These are phyloP conservation scores for Chelidonichthys spinosus DNA, from an alignment of 2,797 vertebrate species.

Conservation along the genomic window DNA sequence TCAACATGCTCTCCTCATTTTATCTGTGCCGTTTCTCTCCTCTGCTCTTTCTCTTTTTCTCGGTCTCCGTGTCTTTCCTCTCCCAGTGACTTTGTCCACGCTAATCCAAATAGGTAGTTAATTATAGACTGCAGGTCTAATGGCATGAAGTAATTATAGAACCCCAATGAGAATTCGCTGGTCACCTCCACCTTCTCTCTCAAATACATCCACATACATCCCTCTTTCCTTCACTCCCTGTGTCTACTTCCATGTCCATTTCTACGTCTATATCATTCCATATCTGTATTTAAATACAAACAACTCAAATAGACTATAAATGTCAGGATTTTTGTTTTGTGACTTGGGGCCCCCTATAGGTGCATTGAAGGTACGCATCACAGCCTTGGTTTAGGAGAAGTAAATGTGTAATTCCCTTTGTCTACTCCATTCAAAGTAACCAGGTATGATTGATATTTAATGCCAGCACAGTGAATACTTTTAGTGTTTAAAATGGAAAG, in stretches of 20 bases:
- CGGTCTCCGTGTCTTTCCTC: constrained; percentile 36
- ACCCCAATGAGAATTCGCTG: constrained; percentile 70
- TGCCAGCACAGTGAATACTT: not conserved
- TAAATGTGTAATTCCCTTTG: not conserved
- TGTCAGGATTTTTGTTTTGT: not conserved
- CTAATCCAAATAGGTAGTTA: constrained; percentile 80
- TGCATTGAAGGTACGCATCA: not conserved
- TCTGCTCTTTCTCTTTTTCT: not conserved
- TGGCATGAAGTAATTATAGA: constrained; percentile 81
- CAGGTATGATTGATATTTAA: constrained; percentile 16
- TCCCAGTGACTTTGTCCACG: constrained; percentile 71
- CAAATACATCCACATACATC: constrained; percentile 13
- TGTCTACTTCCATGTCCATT: not conserved
- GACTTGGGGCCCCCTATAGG: not conserved
- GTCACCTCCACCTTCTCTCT: constrained; percentile 55
- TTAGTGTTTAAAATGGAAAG: not conserved
- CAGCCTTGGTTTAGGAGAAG: not conserved
- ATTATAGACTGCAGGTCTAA: constrained; percentile 80
- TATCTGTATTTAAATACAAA: not conserved
- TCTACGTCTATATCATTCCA: not conserved
- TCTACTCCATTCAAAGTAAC: not conserved
- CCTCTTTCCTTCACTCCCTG: not conserved
- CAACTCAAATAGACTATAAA: not conserved
- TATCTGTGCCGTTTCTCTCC: not conserved
- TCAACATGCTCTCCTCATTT: not conserved